Percentiles rank a stretch among this genome's conserved stretches.
Evolutionary conservation across 1,140 invertebrate genomes (phyloP).

Genomic region (Zaprionus kolodkinae): DNA sequence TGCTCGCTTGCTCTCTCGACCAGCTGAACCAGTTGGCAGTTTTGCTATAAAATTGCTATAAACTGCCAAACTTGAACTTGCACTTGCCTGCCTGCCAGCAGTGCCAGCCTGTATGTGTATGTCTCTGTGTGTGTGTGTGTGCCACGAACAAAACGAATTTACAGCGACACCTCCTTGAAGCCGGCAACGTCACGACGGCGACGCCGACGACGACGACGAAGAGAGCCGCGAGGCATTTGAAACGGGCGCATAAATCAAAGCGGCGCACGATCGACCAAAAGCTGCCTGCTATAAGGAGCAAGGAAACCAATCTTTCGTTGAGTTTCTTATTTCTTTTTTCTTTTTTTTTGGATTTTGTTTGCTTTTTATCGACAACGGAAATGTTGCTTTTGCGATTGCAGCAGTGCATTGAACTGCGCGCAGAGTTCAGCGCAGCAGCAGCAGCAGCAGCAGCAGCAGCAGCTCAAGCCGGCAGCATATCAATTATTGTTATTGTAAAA

Average conservation of each 20-base stretch:
- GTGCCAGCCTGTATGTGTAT: background rate
- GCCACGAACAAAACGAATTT: constrained; percentile 36
- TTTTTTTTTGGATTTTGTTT: constrained; percentile 9
- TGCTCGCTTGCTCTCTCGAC: background rate
- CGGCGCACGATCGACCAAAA: constrained; percentile 28
- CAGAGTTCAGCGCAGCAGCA: constrained; percentile 27
- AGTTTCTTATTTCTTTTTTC: constrained; percentile 24
- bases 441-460: no score
- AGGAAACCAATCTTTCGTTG: no score
- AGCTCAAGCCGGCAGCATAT: constrained; percentile 50
- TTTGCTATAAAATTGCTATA: constrained; percentile 17
- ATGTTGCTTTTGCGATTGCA: constrained; percentile 33
- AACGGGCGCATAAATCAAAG: constrained; percentile 62
- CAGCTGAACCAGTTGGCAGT: constrained; percentile 54
- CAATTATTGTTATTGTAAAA: constrained; percentile 73
- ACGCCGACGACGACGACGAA: constrained; percentile 31
- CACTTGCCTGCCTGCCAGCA: constrained; percentile 24
- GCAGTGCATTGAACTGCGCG: constrained; percentile 50
- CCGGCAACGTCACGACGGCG: constrained; percentile 27
- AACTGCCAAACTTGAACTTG: constrained; percentile 39
- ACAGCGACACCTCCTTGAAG: constrained; percentile 43
- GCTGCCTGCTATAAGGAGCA: constrained; percentile 28
- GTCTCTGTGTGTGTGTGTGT: constrained; percentile 12
- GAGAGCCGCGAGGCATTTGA: constrained; percentile 43
- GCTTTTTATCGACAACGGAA: constrained; percentile 67